phyloP scores from a whole-genome alignment of 2,888 invertebrate species.

The Drosophila anomalipes region DNA sequence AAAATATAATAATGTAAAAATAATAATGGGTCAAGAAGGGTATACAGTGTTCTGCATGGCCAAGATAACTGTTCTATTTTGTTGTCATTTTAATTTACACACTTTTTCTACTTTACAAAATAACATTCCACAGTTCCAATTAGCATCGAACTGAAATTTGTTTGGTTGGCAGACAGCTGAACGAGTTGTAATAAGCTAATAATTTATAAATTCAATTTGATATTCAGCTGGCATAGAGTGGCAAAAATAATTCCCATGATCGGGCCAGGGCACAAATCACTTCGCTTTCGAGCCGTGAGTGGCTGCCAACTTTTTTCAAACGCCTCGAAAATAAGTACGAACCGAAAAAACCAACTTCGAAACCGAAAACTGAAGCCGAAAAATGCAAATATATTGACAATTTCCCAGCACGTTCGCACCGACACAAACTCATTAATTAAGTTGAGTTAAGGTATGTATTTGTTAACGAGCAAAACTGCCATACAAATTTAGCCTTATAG shows the following conservation, averaged over 20 bases:
- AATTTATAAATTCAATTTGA: constrained; percentile 77
- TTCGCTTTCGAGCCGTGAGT: constrained; percentile 1
- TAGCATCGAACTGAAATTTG: constrained; percentile 52
- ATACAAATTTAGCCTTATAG: constrained; percentile 52
- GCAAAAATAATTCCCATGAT: constrained; percentile 79
- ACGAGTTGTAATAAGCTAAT: constrained; percentile 79
- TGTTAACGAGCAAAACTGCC: constrained; percentile 10
- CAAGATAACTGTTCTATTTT: not conserved
- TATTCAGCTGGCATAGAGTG: constrained; percentile 72
- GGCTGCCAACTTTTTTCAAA: constrained; percentile 31
- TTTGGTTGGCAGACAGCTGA: constrained; percentile 41
- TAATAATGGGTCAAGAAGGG: not conserved
- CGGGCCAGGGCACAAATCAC: constrained; percentile 68
- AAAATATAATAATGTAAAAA: not conserved
- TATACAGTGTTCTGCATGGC: not conserved
- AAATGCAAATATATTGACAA: constrained; percentile 71
- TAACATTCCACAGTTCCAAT: constrained; percentile 33
- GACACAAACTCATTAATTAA: constrained; percentile 79
- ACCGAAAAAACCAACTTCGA: not conserved
- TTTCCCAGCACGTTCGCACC: constrained; percentile 79
- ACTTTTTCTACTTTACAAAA: not conserved
- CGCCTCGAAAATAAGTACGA: not conserved
- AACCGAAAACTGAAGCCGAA: constrained; percentile 29
- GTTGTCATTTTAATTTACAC: not conserved
- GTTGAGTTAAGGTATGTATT: constrained; percentile 37